Percentiles rank a stretch among this genome's conserved stretches.
phyloP scores from a whole-genome alignment of 2,888 invertebrate genomes.

The Leptothorax acervorum region DNA sequence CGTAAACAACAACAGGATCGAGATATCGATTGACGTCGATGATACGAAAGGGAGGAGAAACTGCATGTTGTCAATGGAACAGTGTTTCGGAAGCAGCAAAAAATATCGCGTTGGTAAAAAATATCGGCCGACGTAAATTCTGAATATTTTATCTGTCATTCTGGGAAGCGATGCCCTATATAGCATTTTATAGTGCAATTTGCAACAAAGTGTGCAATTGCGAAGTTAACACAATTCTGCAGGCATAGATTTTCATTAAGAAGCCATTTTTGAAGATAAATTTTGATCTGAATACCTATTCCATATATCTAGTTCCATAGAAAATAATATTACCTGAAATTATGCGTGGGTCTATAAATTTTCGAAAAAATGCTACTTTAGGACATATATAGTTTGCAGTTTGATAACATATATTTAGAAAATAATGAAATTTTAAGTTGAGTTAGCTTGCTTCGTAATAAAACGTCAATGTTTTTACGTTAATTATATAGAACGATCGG shows the following conservation, averaged over 20 bases:
- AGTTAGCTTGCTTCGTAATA: neutral
- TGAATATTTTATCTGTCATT: neutral
- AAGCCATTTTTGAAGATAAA: neutral
- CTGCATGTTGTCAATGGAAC: slow-evolving; percentile 9
- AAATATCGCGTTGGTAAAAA: slow-evolving; percentile 21
- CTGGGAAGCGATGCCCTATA: neutral
- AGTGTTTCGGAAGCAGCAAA: neutral
- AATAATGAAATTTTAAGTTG: neutral
- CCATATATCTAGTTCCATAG: no score
- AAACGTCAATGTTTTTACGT: neutral
- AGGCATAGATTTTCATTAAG: neutral
- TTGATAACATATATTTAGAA: neutral
- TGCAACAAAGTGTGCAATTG: neutral
- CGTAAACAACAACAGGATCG: slow-evolving; percentile 53
- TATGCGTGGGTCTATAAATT: neutral
- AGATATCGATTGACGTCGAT: slow-evolving; percentile 28
- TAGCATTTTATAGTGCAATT: neutral
- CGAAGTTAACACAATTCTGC: neutral
- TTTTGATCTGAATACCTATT: neutral
- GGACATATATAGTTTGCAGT: neutral
- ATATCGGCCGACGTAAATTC: neutral
- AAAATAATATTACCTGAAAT: neutral
- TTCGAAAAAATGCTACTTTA: neutral
- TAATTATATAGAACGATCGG: neutral
- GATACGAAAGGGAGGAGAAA: neutral